Evolutionary conservation across 2,888 invertebrate species (phyloP).

Genomic region (Mylabris sibirica): DNA sequence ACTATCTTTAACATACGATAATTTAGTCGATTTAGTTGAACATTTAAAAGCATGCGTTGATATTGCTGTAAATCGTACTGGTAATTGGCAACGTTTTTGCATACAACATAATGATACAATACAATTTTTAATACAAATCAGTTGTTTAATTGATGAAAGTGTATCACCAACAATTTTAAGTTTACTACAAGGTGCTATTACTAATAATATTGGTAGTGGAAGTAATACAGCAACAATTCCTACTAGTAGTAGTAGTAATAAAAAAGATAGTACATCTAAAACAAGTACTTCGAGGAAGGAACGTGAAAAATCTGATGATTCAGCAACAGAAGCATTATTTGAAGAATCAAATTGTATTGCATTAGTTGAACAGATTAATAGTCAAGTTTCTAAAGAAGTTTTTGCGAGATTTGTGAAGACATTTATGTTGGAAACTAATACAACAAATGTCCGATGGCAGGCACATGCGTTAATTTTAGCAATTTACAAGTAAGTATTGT

Average conservation of each 20-base stretch:
- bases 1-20: slow-evolving; percentile 80
- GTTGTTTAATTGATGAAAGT: slow-evolving; percentile 86
- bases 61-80: slow-evolving; percentile 87
- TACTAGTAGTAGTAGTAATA: slow-evolving; percentile 45
- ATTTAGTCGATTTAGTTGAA: slow-evolving; percentile 92
- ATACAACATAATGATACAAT: slow-evolving; percentile 76
- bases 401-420: slow-evolving; percentile 83
- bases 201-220: slow-evolving; percentile 54
- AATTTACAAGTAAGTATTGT: slow-evolving; percentile 76
- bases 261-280: slow-evolving; percentile 30
- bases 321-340: slow-evolving; percentile 70
- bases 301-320: slow-evolving; percentile 73
- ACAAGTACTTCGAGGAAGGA: slow-evolving; percentile 62
- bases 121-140: slow-evolving; percentile 82
- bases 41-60: slow-evolving; percentile 94
- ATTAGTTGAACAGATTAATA: slow-evolving; percentile 75
- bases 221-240: neutral
- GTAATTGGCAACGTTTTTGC: slow-evolving; percentile 95
- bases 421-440: slow-evolving; percentile 92
- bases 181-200: slow-evolving; percentile 88
- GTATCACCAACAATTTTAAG: slow-evolving; percentile 92
- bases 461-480: slow-evolving; percentile 87
- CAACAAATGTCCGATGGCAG: slow-evolving; percentile 93
- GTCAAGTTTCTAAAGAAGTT: slow-evolving; percentile 70
- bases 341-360: slow-evolving; percentile 73